Evolutionary conservation across 2,113 vertebrate genomes (phyloP).

Genomic region (Pelecanus crispus): DNA sequence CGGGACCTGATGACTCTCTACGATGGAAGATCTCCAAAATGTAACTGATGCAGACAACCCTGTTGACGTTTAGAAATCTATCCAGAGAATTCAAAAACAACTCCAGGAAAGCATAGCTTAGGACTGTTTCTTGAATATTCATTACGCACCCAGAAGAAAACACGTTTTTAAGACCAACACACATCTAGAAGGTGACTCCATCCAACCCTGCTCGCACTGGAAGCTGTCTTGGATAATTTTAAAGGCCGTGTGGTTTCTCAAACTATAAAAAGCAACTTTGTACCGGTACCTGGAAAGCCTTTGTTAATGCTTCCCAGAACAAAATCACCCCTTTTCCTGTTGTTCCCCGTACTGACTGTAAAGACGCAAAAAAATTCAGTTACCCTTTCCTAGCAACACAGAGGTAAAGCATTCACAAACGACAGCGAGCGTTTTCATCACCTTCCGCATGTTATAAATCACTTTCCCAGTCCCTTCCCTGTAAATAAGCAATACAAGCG

Average conservation of each 20-base stretch:
- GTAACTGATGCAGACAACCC: background rate
- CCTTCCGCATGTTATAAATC: accelerated
- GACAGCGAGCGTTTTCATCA: accelerated
- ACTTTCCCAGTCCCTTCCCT: background rate
- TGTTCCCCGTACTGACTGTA: background rate
- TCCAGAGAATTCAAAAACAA: constrained; percentile 4
- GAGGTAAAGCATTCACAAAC: background rate
- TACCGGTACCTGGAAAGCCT: background rate
- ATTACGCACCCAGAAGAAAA: background rate
- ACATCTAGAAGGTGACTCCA: background rate
- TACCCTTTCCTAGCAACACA: background rate
- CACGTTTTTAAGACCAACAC: background rate
- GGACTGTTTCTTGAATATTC: background rate
- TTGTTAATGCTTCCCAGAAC: background rate
- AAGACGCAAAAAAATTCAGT: background rate
- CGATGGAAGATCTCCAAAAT: background rate
- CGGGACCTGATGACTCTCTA: background rate
- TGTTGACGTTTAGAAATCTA: background rate
- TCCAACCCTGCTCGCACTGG: background rate
- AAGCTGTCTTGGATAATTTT: background rate
- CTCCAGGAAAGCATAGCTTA: background rate
- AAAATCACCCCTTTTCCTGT: background rate
- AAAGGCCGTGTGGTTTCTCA: background rate
- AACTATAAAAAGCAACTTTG: background rate
- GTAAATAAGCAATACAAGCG: background rate